Conservation (phyloP, 2,888 invertebrate species). For the Fissipunctia ypsillon region DNA sequence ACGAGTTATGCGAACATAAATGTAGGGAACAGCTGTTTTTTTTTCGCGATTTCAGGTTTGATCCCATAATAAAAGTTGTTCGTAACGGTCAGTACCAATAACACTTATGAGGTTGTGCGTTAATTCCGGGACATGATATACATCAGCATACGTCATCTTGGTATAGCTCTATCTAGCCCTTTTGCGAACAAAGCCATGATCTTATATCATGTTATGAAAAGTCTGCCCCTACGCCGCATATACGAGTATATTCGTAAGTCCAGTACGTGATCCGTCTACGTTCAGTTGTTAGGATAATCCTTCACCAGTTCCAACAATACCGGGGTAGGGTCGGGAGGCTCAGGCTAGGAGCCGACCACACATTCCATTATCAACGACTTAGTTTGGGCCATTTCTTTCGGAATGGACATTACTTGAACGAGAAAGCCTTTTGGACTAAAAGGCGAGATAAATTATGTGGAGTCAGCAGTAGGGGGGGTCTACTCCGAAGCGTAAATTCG, state of each 20-base stretch:
- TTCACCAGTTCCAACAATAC: constrained; percentile 35
- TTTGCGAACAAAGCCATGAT: not conserved
- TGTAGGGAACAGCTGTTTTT: no score
- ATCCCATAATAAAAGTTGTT: no score
- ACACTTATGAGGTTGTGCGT: no score
- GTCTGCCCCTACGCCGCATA: not conserved
- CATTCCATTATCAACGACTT: constrained; percentile 53
- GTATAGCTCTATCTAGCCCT: not conserved
- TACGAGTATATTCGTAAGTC: constrained; percentile 16
- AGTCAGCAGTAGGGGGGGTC: not conserved
- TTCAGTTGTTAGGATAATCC: constrained; percentile 51
- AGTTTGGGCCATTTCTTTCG: constrained; percentile 47
- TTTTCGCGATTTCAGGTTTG: no score
- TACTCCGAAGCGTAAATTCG: no score
- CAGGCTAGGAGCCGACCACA: constrained; percentile 15
- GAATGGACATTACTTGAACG: constrained; percentile 36
- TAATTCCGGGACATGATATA: no score
- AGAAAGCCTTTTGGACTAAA: constrained; percentile 12
- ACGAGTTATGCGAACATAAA: no score
- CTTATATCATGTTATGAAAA: not conserved
- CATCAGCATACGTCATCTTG: not conserved
- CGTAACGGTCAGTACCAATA: no score
- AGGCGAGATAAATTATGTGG: constrained; percentile 38
- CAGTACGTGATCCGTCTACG: constrained; percentile 24
- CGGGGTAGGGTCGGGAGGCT: constrained; percentile 19